phyloP scores from a whole-genome alignment of 2,797 vertebrate species.

The Semotilus atromaculatus region DNA sequence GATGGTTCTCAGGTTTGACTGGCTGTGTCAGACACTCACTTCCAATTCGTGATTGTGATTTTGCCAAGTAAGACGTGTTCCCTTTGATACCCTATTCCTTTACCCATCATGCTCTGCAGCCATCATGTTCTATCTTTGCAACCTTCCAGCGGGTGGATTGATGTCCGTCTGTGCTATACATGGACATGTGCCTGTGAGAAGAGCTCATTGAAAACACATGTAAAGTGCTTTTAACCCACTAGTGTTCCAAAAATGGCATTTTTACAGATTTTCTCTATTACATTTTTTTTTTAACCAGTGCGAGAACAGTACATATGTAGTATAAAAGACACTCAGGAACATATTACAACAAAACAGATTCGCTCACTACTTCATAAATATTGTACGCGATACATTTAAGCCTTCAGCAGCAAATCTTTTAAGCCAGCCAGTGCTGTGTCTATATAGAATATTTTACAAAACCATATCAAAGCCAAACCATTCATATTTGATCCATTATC shows the following conservation, averaged over 20 bases:
- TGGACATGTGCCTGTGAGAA: conserved; percentile 51
- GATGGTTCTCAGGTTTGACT: not conserved
- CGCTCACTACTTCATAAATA: conserved; percentile 31
- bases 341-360: conserved; percentile 19
- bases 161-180: conserved; percentile 54
- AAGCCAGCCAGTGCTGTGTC: conserved; percentile 12
- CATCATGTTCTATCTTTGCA: conserved; percentile 57
- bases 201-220: conserved; percentile 32
- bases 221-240: conserved; percentile 41
- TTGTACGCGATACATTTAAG: conserved; percentile 23
- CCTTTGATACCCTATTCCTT: conserved; percentile 33
- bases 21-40: conserved; percentile 29
- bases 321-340: conserved; percentile 10
- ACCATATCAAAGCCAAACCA: not conserved
- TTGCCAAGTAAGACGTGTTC: conserved; percentile 8
- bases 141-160: conserved; percentile 40
- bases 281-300: not conserved
- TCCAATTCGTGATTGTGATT: not conserved
- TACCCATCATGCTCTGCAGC: conserved; percentile 49
- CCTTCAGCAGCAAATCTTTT: conserved; percentile 38
- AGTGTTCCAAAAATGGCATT: not conserved
- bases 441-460: conserved; percentile 3
- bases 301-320: not conserved
- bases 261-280: conserved; percentile 10
- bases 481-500: conserved; percentile 12